phyloP scores from a whole-genome alignment of 2,888 invertebrate species.

The Siphlonurus alternatus region DNA sequence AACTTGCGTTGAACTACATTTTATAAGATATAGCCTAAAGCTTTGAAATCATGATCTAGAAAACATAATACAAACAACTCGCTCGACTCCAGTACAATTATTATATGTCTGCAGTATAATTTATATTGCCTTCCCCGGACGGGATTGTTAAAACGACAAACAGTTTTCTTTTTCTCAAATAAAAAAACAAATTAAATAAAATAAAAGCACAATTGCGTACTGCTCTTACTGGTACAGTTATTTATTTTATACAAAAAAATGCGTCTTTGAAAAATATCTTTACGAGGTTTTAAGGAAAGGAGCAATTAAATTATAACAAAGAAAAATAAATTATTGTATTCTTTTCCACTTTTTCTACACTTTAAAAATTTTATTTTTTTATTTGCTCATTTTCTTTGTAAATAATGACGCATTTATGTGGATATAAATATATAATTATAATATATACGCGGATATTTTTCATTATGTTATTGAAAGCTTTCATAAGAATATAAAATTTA shows the following conservation, averaged over 20 bases:
- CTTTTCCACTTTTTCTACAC: background rate
- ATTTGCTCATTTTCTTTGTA: background rate
- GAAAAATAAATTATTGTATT: constrained; percentile 3
- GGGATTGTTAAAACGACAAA: background rate
- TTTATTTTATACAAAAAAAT: too few relatives aligned
- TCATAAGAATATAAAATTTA: background rate
- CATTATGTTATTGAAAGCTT: background rate
- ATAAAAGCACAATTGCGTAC: background rate
- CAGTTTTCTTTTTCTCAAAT: background rate
- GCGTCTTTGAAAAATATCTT: background rate
- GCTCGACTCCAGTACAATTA: background rate
- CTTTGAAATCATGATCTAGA: background rate
- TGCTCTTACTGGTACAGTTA: too few relatives aligned
- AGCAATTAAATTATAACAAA: constrained; percentile 3
- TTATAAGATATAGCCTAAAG: background rate
- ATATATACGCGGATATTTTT: background rate
- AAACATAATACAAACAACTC: background rate
- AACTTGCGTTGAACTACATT: background rate
- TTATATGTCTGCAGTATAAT: background rate
- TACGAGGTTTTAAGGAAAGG: background rate
- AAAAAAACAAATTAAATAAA: background rate
- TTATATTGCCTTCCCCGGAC: background rate
- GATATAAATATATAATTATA: background rate
- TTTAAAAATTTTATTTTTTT: background rate
- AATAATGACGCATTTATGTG: background rate